A percentile compares a stretch with the other conserved stretches of the same genome.
Evolutionary conservation across 2,797 vertebrate genomes (phyloP).

Genomic region (Acropternis orthonyx): DNA sequence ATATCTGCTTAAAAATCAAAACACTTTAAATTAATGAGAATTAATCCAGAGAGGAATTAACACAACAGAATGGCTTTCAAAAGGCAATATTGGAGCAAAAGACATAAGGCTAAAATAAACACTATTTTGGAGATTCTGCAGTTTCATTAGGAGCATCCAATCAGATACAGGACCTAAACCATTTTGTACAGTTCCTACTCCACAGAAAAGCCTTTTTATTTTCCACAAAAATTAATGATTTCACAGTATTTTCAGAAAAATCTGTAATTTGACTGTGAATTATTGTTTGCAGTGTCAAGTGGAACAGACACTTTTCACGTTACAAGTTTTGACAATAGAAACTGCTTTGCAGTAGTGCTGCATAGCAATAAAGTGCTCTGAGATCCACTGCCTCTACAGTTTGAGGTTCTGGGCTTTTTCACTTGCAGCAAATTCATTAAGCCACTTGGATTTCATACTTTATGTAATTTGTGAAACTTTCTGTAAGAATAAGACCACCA

Average conservation of each 20-base stretch:
- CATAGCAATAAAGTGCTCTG: not conserved
- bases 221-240: not conserved
- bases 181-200: not conserved
- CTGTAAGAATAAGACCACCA: not conserved
- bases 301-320: rapidly evolving
- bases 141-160: not conserved
- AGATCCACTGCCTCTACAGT: not conserved
- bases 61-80: not conserved
- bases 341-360: not conserved
- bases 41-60: not conserved
- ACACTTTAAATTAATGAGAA: not conserved
- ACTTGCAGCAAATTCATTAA: not conserved
- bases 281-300: not conserved
- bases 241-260: not conserved
- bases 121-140: not conserved
- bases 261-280: not conserved
- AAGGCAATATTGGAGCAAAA: not conserved
- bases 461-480: too few species aligned
- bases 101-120: not conserved
- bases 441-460: not conserved
- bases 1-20: not conserved
- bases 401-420: not conserved
- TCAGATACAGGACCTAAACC: not conserved
- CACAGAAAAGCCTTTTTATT: not conserved
- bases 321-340: not conserved